phyloP scores from a whole-genome alignment of 2,797 vertebrate species.

The Bradypus variegatus region DNA sequence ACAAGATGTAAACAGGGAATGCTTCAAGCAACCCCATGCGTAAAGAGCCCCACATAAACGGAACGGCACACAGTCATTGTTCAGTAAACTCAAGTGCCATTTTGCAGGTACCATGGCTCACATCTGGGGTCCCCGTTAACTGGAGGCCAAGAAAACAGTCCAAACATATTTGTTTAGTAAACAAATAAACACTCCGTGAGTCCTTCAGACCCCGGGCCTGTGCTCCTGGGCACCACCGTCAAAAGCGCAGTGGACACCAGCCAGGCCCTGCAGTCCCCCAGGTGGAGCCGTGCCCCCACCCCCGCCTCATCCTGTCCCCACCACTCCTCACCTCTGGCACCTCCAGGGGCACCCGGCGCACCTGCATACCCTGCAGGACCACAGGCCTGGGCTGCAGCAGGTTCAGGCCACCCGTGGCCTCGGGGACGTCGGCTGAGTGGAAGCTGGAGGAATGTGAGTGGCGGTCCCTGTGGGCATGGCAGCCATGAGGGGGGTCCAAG shows the following conservation, averaged over 20 bases:
- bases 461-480: conserved; percentile 77
- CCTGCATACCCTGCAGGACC: conserved; percentile 92
- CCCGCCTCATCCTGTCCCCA: fast-evolving
- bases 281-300: neutral
- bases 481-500: neutral
- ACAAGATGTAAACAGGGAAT: fast-evolving
- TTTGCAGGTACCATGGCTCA: fast-evolving
- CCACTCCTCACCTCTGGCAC: conserved; percentile 85
- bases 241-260: neutral
- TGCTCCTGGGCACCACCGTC: neutral
- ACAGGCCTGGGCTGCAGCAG: conserved; percentile 86
- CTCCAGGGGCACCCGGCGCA: conserved; percentile 87
- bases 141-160: neutral
- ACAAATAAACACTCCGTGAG: neutral
- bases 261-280: neutral
- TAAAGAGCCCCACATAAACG: neutral
- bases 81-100: neutral
- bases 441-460: conserved; percentile 93
- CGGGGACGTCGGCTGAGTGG: conserved; percentile 87
- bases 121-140: neutral
- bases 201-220: neutral
- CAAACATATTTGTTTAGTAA: neutral
- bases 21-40: fast-evolving
- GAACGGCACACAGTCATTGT: neutral
- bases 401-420: conserved; percentile 79